Evolutionary conservation across 1,140 invertebrate species (phyloP), one percentile per base, ranked within the genome.

Genomic region (Drosophila nigrodunni): DNA sequence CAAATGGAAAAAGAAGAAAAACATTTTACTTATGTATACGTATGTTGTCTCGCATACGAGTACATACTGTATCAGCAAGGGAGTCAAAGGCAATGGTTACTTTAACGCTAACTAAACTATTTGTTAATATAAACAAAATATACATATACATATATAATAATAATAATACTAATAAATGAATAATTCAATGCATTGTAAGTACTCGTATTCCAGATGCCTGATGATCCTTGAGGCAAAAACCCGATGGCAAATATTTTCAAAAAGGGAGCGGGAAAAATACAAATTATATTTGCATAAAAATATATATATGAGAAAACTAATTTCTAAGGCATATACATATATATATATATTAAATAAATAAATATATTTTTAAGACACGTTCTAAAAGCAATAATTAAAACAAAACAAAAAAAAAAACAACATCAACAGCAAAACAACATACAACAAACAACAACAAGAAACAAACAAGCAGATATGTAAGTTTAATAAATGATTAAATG

Each of bases 281-380:
- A 86, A 81, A 86, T 89, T 85, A 90, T 74, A 89, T 88, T 88
- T 82, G 82, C 82, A 82, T 76, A 82, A 79, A 70, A 86, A 43
- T 52, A 70, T 78, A 82, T 62, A 72, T 61, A 82, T 66, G 10
- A 74, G 44, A 41, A 35, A 11, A 44, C 3, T 50, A 35, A 43
- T 58, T 57, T 81, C 46, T 81, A 85, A 79, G 82, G 79, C 67
- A 69, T 81, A 81, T 80, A 78, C 43, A 79, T 59, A 59, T 41
- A 75, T 30, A 64, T 9, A 74, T 74, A 80, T 62, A 75, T 62
- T 78, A 71, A 74, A 87, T 88, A 82, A 88, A 85, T 81, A 73
- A 88, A 90, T 90, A 89, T 89, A 89, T 89, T 89, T 89, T 89
- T 90, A 89, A 89, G 86, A 89, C 74, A 89, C 77, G 80, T 89